Base-by-base conservation (phyloP, 2,888 invertebrate species). In the Lasioglossum oenotherae region DNA sequence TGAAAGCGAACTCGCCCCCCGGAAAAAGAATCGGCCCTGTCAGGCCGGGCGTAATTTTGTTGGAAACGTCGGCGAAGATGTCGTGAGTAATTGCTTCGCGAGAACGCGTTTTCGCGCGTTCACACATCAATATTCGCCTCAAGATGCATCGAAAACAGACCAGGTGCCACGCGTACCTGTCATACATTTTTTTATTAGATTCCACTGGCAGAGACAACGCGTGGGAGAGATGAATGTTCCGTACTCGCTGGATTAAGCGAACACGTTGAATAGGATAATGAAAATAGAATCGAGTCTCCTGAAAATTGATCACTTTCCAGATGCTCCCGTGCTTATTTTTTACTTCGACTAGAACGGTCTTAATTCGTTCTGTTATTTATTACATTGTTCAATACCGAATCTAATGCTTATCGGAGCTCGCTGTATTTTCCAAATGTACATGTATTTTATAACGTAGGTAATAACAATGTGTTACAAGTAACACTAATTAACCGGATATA, bases 41-140 rank as follows among this genome's bases (percentile, higher is more conserved):
- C 53, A 16, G 41, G 38, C 16, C 12, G 53, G 23, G 23, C 27
- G 73, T 53, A 78, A 67, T 57, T 60, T 57, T 31, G 31, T 75
- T 31, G 12, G 57, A n/a, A n/a, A 19, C 49, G 53, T 35, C 19
- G 74, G 46, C 81, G n/a, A 35, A 35, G 57, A 57, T n/a, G 57
- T 10, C n/a, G 57, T 4, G 12, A 72, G 82, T 84, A 84, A 82
- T 82, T 78, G 78, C 78, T 19, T 16, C 75, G 78, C 64, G 57
- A n/a, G 57, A n/a, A 57, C 53, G 41, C 64, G 31, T 38, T 78
- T 73, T 46, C 71, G 31, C 41, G 81, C 77, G 49, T 84, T 87
- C 89, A 86, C 87, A 90, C 91, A 91, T 92, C 90, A 89, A 90
- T 92, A 89, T 85, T 83, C 88, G 78, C 74, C 80, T 80, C 75